These are phyloP conservation scores for Scarus forsteni DNA, from an alignment of 2,797 vertebrate genomes.

Conservation along the genomic window DNA sequence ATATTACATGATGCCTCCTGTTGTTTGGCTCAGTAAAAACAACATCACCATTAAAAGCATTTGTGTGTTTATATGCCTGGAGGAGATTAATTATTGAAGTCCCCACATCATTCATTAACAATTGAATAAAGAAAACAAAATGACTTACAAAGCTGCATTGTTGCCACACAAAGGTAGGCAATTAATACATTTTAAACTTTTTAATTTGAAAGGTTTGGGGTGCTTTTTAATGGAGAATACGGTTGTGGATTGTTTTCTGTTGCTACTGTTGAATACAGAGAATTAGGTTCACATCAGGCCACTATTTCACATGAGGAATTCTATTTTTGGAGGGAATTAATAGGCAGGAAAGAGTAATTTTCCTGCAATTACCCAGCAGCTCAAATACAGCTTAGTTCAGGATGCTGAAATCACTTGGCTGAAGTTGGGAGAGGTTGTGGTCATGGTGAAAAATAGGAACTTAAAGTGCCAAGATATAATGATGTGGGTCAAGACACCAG, in stretches of 20 bases:
- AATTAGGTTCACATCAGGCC: conserved; percentile 12
- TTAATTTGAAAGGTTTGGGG: conserved; percentile 15
- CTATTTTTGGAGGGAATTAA: not conserved
- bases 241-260: conserved; percentile 49
- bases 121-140: conserved; percentile 61
- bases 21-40: conserved; percentile 63
- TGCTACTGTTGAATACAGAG: conserved; percentile 40
- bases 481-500: conserved; percentile 26
- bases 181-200: conserved; percentile 31
- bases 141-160: conserved; percentile 39
- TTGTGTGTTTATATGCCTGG: conserved; percentile 81
- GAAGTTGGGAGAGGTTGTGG: conserved; percentile 3
- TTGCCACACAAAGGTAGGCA: conserved; percentile 40
- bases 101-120: conserved; percentile 75
- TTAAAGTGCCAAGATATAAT: conserved; percentile 20
- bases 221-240: conserved; percentile 7
- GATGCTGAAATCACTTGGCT: conserved; percentile 6
- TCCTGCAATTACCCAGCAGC: not conserved
- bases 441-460: conserved; percentile 10
- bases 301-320: conserved; percentile 9
- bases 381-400: not conserved
- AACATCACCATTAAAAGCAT: conserved; percentile 82
- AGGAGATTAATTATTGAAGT: conserved; percentile 79
- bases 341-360: not conserved
- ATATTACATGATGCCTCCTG: conserved; percentile 76